phyloP scores from a whole-genome alignment of 2,113 vertebrate species.

The Cettia cetti region DNA sequence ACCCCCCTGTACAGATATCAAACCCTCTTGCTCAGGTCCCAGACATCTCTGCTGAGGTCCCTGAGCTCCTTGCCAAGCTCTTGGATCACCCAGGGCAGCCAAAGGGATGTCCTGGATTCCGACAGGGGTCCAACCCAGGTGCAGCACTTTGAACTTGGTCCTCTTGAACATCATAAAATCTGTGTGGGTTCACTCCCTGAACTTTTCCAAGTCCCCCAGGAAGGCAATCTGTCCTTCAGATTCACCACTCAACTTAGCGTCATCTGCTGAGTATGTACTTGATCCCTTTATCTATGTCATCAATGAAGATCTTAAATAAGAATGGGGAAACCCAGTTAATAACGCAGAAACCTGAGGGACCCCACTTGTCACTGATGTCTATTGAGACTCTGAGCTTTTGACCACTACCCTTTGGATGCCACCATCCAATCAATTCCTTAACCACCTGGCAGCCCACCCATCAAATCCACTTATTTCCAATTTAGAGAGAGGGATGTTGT shows the following conservation, averaged over 20 bases:
- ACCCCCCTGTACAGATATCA: too few species aligned
- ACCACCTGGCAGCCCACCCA: not conserved
- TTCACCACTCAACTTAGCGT: not conserved
- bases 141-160: not conserved
- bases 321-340: not conserved
- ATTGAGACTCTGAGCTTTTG: not conserved
- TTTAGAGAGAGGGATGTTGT: not conserved
- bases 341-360: not conserved
- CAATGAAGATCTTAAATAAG: not conserved
- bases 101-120: too few species aligned
- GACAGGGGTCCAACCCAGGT: not conserved
- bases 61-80: too few species aligned
- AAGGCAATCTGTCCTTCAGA: not conserved
- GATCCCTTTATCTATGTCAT: not conserved
- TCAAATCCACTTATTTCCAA: not conserved
- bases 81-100: too few species aligned
- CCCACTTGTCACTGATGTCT: not conserved
- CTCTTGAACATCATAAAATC: not conserved
- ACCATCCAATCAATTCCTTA: not conserved
- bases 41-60: too few species aligned
- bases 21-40: too few species aligned
- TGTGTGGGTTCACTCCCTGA: not conserved
- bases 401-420: too few species aligned
- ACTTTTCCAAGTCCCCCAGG: not conserved
- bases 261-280: not conserved